Conservation (phyloP, 1,140 invertebrate genomes). For the Zaprionus inermis region DNA sequence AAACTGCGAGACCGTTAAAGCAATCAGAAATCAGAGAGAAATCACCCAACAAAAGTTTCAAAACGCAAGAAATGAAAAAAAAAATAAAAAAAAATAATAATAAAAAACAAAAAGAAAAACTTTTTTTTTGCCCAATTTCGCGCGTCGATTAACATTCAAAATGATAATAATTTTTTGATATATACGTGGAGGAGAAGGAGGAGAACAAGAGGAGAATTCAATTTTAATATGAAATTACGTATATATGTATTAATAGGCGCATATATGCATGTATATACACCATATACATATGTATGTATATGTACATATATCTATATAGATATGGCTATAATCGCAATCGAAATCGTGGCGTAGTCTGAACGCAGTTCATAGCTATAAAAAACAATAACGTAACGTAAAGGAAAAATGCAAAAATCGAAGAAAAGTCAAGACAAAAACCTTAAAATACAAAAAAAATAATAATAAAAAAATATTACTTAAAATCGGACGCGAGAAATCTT, state of each 20-base stretch:
- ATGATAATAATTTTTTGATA: conserved; percentile 83
- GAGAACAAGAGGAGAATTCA: conserved; percentile 24
- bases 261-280: conserved; percentile 18
- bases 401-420: conserved; percentile 20
- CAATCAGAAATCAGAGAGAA: conserved; percentile 42
- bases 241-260: conserved; percentile 47
- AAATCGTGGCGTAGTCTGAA: conserved; percentile 61
- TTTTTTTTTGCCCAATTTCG: conserved; percentile 48
- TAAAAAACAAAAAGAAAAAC: conserved; percentile 5
- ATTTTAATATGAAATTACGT: conserved; percentile 56
- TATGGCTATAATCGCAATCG: conserved; percentile 34
- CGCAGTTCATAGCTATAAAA: conserved; percentile 70
- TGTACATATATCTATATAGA: conserved; percentile 38
- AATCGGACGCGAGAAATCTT: conserved; percentile 46
- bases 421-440: conserved; percentile 6
- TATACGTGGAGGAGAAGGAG: conserved; percentile 24
- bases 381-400: conserved; percentile 8
- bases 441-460: background rate
- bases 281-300: conserved; percentile 20
- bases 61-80: conserved; percentile 18
- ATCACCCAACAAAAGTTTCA: conserved; percentile 36
- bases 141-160: conserved; percentile 71
- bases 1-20: conserved; percentile 24
- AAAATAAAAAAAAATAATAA: conserved; percentile 10
- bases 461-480: conserved; percentile 7